Percentiles rank a stretch among this genome's conserved stretches.
These are phyloP conservation scores for Trogon surrucura DNA, from an alignment of 2,113 vertebrate genomes.

Conservation along the genomic window DNA sequence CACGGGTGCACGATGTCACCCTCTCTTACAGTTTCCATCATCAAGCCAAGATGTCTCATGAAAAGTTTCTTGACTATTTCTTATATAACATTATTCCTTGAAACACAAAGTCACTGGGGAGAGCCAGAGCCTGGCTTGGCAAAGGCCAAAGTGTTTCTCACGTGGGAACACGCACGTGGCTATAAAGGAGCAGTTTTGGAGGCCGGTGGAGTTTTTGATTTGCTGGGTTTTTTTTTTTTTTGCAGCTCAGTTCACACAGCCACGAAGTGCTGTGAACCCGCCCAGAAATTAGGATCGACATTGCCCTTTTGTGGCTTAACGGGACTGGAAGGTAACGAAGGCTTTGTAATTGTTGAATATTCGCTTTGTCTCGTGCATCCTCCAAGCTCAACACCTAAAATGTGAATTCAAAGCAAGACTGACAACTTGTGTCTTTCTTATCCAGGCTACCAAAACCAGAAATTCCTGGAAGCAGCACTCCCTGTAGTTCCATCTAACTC, in stretches of 20 bases:
- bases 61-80: neutral
- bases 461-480: neutral
- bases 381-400: neutral
- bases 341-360: neutral
- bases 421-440: neutral
- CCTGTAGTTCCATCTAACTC: neutral
- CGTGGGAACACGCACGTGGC: accelerated
- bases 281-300: accelerated
- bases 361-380: accelerated
- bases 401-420: neutral
- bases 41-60: neutral
- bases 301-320: no score
- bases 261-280: neutral
- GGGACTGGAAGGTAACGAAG: accelerated
- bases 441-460: neutral
- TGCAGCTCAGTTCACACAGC: neutral
- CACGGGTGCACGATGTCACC: no score
- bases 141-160: neutral
- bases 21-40: neutral
- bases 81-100: neutral
- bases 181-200: neutral
- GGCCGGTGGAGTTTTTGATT: neutral
- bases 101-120: neutral
- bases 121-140: neutral
- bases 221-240: neutral